A percentile compares a stretch with the other conserved stretches of the same genome.
phyloP scores from a whole-genome alignment of 2,113 vertebrate genomes.

The Sterna hirundo region DNA sequence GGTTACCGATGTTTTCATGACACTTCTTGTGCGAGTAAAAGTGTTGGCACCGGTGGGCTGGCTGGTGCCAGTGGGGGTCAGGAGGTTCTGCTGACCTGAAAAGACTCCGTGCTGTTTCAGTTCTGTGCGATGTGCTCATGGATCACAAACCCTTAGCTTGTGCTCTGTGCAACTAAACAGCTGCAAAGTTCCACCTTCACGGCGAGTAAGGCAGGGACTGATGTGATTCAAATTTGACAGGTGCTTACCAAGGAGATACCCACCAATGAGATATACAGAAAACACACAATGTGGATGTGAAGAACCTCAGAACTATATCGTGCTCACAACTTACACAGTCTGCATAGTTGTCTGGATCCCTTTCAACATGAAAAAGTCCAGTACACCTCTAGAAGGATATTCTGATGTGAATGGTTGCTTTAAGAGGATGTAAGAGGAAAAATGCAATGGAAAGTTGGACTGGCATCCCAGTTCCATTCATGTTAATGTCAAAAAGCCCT shows the following conservation, averaged over 20 bases:
- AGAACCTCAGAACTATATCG: not conserved
- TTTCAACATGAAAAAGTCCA: not conserved
- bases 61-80: not conserved
- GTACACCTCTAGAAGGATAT: not conserved
- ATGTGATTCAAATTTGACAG: not conserved
- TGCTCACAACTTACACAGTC: not conserved
- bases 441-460: not conserved
- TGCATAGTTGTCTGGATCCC: not conserved
- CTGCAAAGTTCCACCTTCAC: not conserved
- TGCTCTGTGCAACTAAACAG: not conserved
- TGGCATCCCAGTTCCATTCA: not conserved
- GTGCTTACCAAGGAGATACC: not conserved
- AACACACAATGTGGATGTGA: not conserved
- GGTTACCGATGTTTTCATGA: not conserved
- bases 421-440: not conserved
- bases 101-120: not conserved
- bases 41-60: not conserved
- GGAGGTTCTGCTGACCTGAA: not conserved
- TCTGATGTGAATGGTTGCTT: not conserved
- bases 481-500: not conserved
- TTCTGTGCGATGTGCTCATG: not conserved
- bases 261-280: not conserved
- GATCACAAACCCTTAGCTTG: not conserved
- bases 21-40: not conserved
- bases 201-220: not conserved